Evolutionary conservation across 2,888 invertebrate genomes (phyloP), one percentile per base, ranked within the genome.

Genomic region (Thyatira batis): DNA sequence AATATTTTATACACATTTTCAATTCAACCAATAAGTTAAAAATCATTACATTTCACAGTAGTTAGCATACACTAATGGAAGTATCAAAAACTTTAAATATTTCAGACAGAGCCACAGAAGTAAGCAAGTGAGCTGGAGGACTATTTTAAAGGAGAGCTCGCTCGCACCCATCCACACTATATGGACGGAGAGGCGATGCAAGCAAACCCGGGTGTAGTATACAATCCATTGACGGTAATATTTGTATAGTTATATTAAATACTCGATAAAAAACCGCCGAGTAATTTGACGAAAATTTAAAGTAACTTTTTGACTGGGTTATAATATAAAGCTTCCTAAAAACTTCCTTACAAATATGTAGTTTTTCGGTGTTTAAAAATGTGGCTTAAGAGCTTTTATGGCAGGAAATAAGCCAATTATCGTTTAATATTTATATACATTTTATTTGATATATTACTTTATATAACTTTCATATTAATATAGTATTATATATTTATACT

Each of bases 101-200:
- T 82, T 55, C 84, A 88, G 87, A 73, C 85, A 87, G 89, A 87
- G 61, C 66, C 72, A 55, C 70, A 78, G 50, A 60, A 78, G 55
- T 83, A 86, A 76, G 49, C 13, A n/a, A 1, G 58, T 65, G 0
- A 85, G 82, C 84, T 52, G 66, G 53, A 54, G 56, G 51, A 27
- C 17, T 1, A 53, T 55, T 0, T 44, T 84, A 1, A 66, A 69
- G 23, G 52, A 60, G 1, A 66, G 70, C 21, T 63, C 80, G 8
- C 61, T 87, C 11, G 84, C 80, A 0, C 88, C 89, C 4, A 87
- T 89, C 20, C 87, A 88, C 72, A 61, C 68, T 0, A 77, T 89
- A 54, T 90, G 89, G 89, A 73, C 74, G 17, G 88, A 85, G 28
- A 58, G 89, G 44, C 69, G 71, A 10, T 89, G 89, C 67, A 84